phyloP scores from a whole-genome alignment of 1,140 invertebrate species.

The Meloidogyne chitwoodi region DNA sequence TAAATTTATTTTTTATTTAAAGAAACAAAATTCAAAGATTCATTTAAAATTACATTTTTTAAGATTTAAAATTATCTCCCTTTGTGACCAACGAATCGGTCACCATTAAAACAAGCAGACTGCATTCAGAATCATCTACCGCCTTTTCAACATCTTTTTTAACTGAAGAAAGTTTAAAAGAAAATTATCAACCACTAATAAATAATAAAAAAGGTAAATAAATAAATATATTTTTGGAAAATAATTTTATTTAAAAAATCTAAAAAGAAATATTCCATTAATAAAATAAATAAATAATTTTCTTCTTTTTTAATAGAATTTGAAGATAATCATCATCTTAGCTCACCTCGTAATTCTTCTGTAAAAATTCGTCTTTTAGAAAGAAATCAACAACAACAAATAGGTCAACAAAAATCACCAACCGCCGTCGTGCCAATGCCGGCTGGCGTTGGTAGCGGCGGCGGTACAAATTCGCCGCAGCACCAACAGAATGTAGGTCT shows the following conservation, averaged over 20 bases:
- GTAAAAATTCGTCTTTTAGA: not conserved
- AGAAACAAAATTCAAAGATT: too few species aligned
- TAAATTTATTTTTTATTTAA: too few species aligned
- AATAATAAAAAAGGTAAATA: not conserved
- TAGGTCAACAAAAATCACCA: not conserved
- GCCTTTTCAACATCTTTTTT: not conserved
- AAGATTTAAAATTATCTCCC: not conserved
- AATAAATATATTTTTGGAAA: too few species aligned
- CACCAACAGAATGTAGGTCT: not conserved
- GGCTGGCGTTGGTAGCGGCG: not conserved
- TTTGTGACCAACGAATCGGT: not conserved
- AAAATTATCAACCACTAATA: not conserved
- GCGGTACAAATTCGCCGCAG: slow-evolving; percentile 13
- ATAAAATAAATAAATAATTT: too few species aligned
- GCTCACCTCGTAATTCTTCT: not conserved
- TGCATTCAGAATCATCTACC: not conserved
- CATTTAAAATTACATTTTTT: not conserved
- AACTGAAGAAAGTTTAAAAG: not conserved
- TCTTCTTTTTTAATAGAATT: not conserved
- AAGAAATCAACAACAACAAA: not conserved
- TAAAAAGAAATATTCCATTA: too few species aligned
- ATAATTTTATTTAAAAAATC: too few species aligned
- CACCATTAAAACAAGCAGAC: not conserved
- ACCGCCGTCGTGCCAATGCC: slow-evolving; percentile 1
- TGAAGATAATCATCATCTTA: not conserved